Conservation (phyloP, 64 coral and sea anemone genomes). For the Actinia equina region DNA sequence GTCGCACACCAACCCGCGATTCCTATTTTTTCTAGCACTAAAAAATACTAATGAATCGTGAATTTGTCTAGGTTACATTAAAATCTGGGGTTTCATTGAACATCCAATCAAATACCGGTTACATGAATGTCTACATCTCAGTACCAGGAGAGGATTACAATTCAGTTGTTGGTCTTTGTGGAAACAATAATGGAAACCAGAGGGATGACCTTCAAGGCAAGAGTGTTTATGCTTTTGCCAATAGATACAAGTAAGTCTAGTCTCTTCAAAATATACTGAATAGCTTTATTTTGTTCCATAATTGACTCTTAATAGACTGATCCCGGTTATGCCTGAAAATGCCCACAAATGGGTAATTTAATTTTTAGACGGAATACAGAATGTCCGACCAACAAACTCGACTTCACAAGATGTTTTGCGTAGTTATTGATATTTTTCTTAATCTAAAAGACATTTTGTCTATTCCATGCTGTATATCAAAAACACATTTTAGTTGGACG, state of each 20-base stretch:
- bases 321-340: too few species aligned
- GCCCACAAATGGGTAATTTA: too few species aligned
- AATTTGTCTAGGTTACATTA: conserved; percentile 45
- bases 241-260: conserved; percentile 61
- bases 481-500: too few species aligned
- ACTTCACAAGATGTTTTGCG: too few species aligned
- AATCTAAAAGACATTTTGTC: too few species aligned
- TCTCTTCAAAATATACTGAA: background rate
- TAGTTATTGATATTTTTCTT: too few species aligned
- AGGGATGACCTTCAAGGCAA: conserved; percentile 54
- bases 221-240: conserved; percentile 59
- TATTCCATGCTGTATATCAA: too few species aligned
- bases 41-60: background rate
- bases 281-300: background rate
- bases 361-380: too few species aligned
- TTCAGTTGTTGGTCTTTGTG: conserved; percentile 70
- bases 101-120: conserved; percentile 46
- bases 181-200: conserved; percentile 72
- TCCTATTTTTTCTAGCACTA: background rate
- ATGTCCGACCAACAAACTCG: too few species aligned
- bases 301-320: too few species aligned
- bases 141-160: conserved; percentile 51
- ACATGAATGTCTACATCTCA: conserved; percentile 72
- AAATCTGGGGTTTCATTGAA: conserved; percentile 61
- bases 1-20: background rate